Evolutionary conservation across 2,797 vertebrate genomes (phyloP).

Genomic region (Morelia viridis): DNA sequence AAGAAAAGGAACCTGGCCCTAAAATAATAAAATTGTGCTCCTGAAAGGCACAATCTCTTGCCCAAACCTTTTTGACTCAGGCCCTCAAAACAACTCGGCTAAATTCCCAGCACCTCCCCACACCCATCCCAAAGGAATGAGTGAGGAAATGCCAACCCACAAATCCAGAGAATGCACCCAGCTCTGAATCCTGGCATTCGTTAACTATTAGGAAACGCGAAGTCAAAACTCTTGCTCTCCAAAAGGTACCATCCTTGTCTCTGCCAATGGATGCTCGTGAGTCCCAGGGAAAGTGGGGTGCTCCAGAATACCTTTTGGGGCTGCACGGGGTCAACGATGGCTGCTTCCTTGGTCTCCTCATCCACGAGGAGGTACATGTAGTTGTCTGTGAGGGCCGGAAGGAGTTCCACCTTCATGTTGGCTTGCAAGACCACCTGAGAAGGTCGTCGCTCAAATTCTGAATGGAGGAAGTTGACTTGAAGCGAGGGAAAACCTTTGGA

Average conservation of each 20-base stretch:
- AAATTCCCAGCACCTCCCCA: neutral
- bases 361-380: conserved; percentile 99
- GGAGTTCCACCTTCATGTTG: conserved; percentile 88
- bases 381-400: conserved; percentile 94
- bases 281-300: accelerated
- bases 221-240: neutral
- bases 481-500: conserved; percentile 64
- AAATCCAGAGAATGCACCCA: neutral
- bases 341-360: conserved; percentile 86
- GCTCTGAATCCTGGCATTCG: neutral
- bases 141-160: neutral
- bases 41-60: neutral
- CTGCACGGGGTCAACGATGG: conserved; percentile 92
- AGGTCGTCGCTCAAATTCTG: conserved; percentile 67
- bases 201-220: neutral
- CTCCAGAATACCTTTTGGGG: conserved; percentile 83
- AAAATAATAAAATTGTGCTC: no score
- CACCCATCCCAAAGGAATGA: neutral
- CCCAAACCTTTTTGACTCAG: neutral
- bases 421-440: conserved; percentile 73
- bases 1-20: neutral
- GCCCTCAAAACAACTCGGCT: neutral
- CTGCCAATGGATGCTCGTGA: no score
- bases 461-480: conserved; percentile 63
- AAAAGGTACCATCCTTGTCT: neutral